Percentiles rank a stretch among this genome's conserved stretches.
Evolutionary conservation across 2,888 invertebrate species (phyloP).

Genomic region (Lochmaea capreae): DNA sequence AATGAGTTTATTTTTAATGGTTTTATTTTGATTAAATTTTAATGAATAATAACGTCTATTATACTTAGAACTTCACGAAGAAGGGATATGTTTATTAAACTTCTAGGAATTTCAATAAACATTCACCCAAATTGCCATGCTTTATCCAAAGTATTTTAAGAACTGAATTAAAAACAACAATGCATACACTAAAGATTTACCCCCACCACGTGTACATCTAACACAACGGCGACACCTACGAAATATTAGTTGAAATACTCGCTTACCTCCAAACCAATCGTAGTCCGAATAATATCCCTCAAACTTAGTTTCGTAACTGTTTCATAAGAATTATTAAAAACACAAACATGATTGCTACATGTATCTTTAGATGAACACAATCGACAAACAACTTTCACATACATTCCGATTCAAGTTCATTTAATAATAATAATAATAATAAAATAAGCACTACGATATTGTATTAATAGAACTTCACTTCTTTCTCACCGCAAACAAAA

Average conservation of each 20-base stretch:
- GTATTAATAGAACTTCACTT: not conserved
- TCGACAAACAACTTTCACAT: constrained; percentile 8
- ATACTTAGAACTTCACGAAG: too few species aligned
- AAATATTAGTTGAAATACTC: constrained; percentile 1
- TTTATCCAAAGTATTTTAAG: not conserved
- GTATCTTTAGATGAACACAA: not conserved
- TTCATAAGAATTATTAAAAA: constrained; percentile 9
- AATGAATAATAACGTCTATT: too few species aligned
- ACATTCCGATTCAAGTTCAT: not conserved
- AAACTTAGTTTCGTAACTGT: not conserved
- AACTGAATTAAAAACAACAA: not conserved
- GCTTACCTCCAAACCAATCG: constrained; percentile 31
- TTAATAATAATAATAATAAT: too few species aligned
- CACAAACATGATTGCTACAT: constrained; percentile 6
- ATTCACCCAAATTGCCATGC: not conserved
- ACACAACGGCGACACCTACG: not conserved
- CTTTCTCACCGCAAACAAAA: not conserved
- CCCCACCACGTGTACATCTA: not conserved
- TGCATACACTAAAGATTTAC: not conserved
- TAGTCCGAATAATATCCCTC: constrained; percentile 21
- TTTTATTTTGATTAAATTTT: too few species aligned
- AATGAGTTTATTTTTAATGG: too few species aligned
- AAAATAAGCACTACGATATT: too few species aligned
- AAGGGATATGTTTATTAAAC: too few species aligned
- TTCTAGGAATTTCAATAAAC: too few species aligned